Percentiles rank a stretch among this genome's conserved stretches.
Conservation (phyloP, 1,140 invertebrate genomes). For the Pentalonia nigronervosa region DNA sequence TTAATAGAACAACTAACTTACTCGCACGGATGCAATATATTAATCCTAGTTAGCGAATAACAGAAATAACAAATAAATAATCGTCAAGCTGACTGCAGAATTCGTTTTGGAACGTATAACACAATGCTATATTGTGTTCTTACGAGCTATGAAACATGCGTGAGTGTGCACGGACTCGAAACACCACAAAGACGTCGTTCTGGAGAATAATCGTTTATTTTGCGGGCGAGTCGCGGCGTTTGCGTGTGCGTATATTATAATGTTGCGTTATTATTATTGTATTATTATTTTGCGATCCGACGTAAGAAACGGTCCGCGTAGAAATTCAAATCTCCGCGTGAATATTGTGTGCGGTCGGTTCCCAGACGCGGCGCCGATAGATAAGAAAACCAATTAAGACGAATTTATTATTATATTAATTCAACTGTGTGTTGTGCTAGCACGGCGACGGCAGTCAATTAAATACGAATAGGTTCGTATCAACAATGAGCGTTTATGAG, state of each 20-base stretch:
- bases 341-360: neutral
- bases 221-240: neutral
- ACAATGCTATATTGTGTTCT: no score
- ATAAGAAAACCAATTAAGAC: constrained; percentile 33
- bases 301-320: neutral
- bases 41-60: no score
- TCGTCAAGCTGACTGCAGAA: no score
- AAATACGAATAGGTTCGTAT: neutral
- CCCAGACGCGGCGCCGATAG: neutral
- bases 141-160: no score
- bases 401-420: constrained; percentile 30
- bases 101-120: no score
- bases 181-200: neutral
- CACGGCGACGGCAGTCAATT: neutral
- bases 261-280: neutral
- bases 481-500: neutral
- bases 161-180: neutral
- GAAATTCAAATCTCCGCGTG: neutral
- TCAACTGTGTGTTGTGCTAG: neutral
- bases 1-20: no score
- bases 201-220: neutral
- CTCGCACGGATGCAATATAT: no score
- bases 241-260: neutral
- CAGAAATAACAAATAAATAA: no score
- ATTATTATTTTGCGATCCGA: neutral